These are phyloP conservation scores for Chaetodon auriga DNA, from an alignment of 2,113 vertebrate species.

Conservation along the genomic window DNA sequence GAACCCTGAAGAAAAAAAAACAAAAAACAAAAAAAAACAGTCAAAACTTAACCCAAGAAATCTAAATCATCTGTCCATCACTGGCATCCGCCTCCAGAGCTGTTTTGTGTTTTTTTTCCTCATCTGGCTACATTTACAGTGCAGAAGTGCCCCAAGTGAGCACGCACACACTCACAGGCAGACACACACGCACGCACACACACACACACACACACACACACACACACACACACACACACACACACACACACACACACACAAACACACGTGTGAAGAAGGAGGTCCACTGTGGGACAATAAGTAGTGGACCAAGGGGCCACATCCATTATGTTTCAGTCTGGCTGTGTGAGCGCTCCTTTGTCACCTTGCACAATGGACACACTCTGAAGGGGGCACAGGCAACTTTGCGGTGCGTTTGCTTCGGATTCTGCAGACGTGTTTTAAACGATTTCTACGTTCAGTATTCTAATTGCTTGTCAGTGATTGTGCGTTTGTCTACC, in stretches of 20 bases:
- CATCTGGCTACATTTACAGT: conserved; percentile 10
- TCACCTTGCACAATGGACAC: conserved; percentile 63
- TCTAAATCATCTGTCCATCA: not conserved
- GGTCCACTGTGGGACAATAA: conserved; percentile 54
- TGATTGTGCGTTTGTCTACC: conserved; percentile 14
- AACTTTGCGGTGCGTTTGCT: conserved; percentile 54
- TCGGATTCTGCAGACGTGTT: conserved; percentile 14
- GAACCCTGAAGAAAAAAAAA: not conserved
- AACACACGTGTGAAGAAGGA: conserved; percentile 18
- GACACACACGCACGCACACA: too few species aligned
- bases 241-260: conserved; percentile 15
- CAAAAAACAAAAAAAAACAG: too few species aligned
- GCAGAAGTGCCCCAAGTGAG: conserved; percentile 26
- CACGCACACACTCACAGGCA: not conserved
- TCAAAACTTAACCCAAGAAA: not conserved
- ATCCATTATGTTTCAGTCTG: conserved; percentile 61
- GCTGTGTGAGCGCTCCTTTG: conserved; percentile 58
- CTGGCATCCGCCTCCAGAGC: not conserved
- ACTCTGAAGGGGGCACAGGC: conserved; percentile 34
- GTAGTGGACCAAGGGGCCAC: conserved; percentile 47
- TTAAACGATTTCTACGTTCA: conserved; percentile 4
- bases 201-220: not conserved
- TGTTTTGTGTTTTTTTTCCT: not conserved
- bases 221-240: not conserved
- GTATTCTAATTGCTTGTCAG: conserved; percentile 24